phyloP scores from a whole-genome alignment of 2,113 vertebrate genomes.

The Paedocypris sp. region DNA sequence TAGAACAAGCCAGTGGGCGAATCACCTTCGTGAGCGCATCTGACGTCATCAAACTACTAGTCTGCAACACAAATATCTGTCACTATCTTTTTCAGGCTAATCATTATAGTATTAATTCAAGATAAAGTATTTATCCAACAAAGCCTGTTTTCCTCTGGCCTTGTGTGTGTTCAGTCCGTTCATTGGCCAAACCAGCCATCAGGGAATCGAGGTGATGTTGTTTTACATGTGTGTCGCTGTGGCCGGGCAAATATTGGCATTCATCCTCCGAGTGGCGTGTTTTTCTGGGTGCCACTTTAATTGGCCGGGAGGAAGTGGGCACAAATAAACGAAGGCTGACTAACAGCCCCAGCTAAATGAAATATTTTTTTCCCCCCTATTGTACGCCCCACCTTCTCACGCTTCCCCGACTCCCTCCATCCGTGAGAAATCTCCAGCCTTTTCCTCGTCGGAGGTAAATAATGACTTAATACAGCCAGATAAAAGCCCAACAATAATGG shows the following conservation, averaged over 20 bases:
- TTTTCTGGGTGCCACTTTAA: slow-evolving; percentile 19
- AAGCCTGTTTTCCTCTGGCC: no score
- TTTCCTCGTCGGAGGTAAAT: slow-evolving; percentile 37
- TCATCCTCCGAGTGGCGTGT: slow-evolving; percentile 8
- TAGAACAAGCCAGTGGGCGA: no score
- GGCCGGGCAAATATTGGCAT: slow-evolving; percentile 37
- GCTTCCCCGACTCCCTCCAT: slow-evolving; percentile 5
- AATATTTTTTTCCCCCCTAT: not conserved
- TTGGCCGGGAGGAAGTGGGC: slow-evolving; percentile 24
- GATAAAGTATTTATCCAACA: no score
- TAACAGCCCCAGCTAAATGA: slow-evolving; percentile 10
- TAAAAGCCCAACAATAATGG: slow-evolving; percentile 18
- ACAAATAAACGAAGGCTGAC: slow-evolving; percentile 19
- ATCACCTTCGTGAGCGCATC: no score
- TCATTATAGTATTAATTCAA: no score
- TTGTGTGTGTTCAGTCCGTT: slow-evolving; percentile 19
- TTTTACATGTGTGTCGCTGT: slow-evolving; percentile 4
- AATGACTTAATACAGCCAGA: slow-evolving; percentile 20
- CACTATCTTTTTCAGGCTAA: no score
- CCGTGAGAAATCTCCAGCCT: slow-evolving; percentile 34
- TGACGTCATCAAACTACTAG: no score
- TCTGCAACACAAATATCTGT: no score
- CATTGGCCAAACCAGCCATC: slow-evolving; percentile 27
- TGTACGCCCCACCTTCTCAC: slow-evolving; percentile 21
- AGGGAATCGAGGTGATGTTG: slow-evolving; percentile 9